phyloP scores from a whole-genome alignment of 2,113 vertebrate genomes.

The Chitala chitala region DNA sequence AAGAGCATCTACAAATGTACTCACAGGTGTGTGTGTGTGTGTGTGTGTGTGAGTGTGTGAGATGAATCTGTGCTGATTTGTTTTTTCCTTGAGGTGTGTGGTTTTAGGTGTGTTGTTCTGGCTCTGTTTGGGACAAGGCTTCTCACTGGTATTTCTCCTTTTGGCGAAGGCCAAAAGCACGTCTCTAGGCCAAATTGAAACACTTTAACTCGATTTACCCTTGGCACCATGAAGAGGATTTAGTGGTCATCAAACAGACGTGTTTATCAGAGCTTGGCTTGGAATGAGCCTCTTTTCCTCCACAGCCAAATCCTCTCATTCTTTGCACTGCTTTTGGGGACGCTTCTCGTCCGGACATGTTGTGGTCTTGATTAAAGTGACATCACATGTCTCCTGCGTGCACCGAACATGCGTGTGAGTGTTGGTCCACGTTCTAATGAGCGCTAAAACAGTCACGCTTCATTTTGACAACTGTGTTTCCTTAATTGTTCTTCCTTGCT shows the following conservation, averaged over 20 bases:
- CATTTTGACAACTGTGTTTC: slow-evolving; percentile 23
- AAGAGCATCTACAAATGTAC: no score
- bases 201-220: slow-evolving; percentile 42
- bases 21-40: slow-evolving; percentile 19
- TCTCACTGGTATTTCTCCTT: slow-evolving; percentile 27
- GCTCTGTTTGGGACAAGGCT: slow-evolving; percentile 25
- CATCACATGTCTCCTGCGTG: slow-evolving; percentile 29
- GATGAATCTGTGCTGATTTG: no score
- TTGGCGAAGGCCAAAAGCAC: slow-evolving; percentile 31
- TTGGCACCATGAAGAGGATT: slow-evolving; percentile 37
- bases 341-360: slow-evolving; percentile 35
- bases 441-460: slow-evolving; percentile 32
- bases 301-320: slow-evolving; percentile 7
- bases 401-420: slow-evolving; percentile 23
- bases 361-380: slow-evolving; percentile 43
- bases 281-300: slow-evolving; percentile 24
- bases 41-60: slow-evolving; percentile 3
- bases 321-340: slow-evolving; percentile 17
- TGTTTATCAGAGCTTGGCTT: slow-evolving; percentile 37
- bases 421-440: slow-evolving; percentile 34
- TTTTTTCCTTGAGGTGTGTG: slow-evolving; percentile 18
- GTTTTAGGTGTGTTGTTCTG: no score
- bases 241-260: slow-evolving; percentile 43
- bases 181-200: slow-evolving; percentile 35
- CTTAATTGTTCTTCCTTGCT: slow-evolving; percentile 28